phyloP scores from a whole-genome alignment of 2,797 vertebrate genomes.

The Enteromius argenteus region DNA sequence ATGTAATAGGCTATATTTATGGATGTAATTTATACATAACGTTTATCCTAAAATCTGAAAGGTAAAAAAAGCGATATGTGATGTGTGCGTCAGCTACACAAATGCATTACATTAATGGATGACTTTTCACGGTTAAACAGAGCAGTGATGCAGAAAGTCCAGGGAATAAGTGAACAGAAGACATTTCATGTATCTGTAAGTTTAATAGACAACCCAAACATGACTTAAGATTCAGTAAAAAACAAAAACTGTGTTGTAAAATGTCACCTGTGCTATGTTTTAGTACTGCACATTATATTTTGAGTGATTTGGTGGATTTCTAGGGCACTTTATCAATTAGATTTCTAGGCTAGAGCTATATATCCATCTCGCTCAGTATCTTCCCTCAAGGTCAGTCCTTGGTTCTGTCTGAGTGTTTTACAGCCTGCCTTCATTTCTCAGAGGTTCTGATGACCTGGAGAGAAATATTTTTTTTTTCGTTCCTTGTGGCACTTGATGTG shows the following conservation, averaged over 20 bases:
- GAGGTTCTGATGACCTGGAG: constrained; percentile 32
- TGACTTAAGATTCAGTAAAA: neutral
- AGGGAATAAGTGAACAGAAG: neutral
- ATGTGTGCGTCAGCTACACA: neutral
- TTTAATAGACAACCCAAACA: neutral
- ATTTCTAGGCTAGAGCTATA: neutral
- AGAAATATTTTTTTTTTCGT: neutral
- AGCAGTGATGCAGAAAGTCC: constrained; percentile 18
- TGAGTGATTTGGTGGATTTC: neutral
- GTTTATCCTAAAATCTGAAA: neutral
- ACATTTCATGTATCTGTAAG: neutral
- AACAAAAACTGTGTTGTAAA: neutral
- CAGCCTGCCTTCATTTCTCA: constrained; percentile 22
- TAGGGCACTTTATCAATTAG: neutral
- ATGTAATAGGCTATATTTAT: too few relatives aligned
- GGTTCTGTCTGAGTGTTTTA: constrained; percentile 12
- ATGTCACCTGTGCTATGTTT: neutral
- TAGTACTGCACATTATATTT: neutral
- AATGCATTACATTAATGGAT: constrained; percentile 4
- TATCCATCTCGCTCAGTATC: neutral
- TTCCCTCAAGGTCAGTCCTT: neutral
- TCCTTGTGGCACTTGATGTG: neutral
- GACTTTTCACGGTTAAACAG: neutral
- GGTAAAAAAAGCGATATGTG: neutral
- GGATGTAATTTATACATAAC: too few relatives aligned